Conservation (phyloP, 2,888 invertebrate genomes). For the Cephus pulcher region DNA sequence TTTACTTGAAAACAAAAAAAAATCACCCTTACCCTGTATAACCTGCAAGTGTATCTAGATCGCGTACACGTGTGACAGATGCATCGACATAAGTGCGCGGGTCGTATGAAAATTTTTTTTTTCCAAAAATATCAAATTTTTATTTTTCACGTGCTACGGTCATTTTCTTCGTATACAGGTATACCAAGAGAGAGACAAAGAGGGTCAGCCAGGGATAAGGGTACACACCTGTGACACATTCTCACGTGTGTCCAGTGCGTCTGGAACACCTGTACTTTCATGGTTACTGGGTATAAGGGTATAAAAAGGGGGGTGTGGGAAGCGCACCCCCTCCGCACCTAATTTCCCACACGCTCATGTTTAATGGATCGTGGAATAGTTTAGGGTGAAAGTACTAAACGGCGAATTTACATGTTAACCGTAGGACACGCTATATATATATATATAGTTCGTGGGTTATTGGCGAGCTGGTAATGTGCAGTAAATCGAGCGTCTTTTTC, state of each 20-base stretch:
- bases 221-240: constrained; percentile 57
- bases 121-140: neutral
- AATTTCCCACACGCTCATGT: constrained; percentile 41
- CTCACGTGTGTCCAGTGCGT: constrained; percentile 53
- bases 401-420: constrained; percentile 19
- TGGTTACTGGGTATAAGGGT: constrained; percentile 20
- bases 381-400: neutral
- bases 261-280: constrained; percentile 57
- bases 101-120: neutral
- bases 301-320: constrained; percentile 15
- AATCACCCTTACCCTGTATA: neutral
- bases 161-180: neutral
- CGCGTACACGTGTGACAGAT: neutral
- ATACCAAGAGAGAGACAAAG: neutral
- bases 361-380: constrained; percentile 15
- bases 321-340: constrained; percentile 31
- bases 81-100: neutral
- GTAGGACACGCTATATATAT: constrained; percentile 9
- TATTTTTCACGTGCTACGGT: neutral
- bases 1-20: neutral
- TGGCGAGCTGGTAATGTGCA: constrained; percentile 58
- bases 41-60: neutral
- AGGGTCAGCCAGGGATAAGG: neutral
- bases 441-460: constrained; percentile 29
- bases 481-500: neutral